A percentile compares a stretch with the other conserved stretches of the same genome.
Conservation (phyloP, 2,113 vertebrate genomes). For the Pomatostomus ruficeps region DNA sequence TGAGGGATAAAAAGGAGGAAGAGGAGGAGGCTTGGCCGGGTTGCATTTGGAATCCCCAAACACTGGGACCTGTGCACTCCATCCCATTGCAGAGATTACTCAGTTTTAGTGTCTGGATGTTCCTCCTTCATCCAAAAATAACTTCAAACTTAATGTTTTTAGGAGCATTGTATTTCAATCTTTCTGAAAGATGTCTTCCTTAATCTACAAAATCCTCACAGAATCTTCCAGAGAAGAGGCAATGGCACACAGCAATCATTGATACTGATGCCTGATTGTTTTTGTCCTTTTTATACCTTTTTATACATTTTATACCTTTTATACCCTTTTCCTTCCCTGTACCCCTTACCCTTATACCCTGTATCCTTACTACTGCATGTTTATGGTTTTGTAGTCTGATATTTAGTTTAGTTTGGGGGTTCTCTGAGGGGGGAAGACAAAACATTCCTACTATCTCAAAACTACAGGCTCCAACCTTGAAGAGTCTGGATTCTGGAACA, state of each 20-base stretch:
- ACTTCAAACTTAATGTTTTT: not conserved
- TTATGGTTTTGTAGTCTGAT: too few relatives aligned
- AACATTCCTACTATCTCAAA: too few relatives aligned
- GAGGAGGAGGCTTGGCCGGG: not conserved
- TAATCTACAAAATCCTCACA: not conserved
- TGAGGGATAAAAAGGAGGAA: not conserved
- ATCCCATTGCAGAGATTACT: not conserved
- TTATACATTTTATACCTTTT: too few relatives aligned
- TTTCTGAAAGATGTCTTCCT: not conserved
- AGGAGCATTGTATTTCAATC: not conserved
- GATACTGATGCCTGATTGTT: too few relatives aligned
- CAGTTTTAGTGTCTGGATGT: not conserved
- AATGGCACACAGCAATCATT: not conserved
- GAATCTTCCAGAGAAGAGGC: not conserved
- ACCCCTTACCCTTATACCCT: too few relatives aligned
- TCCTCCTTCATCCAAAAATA: not conserved
- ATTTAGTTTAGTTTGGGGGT: too few relatives aligned
- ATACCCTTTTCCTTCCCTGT: too few relatives aligned
- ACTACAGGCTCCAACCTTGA: too few relatives aligned
- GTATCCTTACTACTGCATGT: too few relatives aligned
- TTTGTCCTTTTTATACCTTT: too few relatives aligned
- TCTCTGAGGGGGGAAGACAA: too few relatives aligned
- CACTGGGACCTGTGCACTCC: fast-evolving
- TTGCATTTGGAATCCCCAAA: not conserved
- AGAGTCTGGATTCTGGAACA: too few relatives aligned